Percentiles rank a stretch among this genome's conserved stretches.
Conservation (phyloP, 1,140 invertebrate genomes). For the Euborellia annulipes region DNA sequence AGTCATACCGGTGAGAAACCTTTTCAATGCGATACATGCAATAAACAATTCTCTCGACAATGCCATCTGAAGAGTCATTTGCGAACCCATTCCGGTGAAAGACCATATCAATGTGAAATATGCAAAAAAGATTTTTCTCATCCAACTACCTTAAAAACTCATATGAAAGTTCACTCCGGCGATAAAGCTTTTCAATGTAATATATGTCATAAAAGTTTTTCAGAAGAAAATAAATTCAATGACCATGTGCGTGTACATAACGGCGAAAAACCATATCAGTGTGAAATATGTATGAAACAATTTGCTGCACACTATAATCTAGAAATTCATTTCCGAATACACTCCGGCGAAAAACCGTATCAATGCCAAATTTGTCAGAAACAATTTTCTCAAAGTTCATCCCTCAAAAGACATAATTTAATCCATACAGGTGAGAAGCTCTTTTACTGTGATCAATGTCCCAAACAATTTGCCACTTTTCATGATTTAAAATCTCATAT, state of each 20-base stretch:
- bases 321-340: constrained; percentile 1
- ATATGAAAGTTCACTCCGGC: background rate
- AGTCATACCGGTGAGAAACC: too few relatives aligned
- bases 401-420: background rate
- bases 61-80: too few relatives aligned
- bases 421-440: constrained; percentile 1
- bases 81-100: too few relatives aligned
- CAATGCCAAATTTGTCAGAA: constrained; percentile 1
- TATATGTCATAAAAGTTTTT: constrained; percentile 3
- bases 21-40: too few relatives aligned
- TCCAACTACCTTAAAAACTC: background rate
- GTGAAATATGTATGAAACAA: background rate
- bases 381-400: background rate
- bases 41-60: too few relatives aligned
- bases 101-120: constrained; percentile 2
- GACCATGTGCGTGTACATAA: constrained; percentile 1
- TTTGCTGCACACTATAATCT: background rate
- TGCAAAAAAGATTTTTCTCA: background rate
- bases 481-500: constrained; percentile 20
- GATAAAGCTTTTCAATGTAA: constrained; percentile 2
- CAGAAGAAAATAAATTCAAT: constrained; percentile 1
- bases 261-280: constrained; percentile 3
- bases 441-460: background rate
- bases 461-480: background rate
- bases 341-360: constrained; percentile 3